Base-by-base conservation (phyloP, 1,140 invertebrate species). In the Drosophila nebulosa region DNA sequence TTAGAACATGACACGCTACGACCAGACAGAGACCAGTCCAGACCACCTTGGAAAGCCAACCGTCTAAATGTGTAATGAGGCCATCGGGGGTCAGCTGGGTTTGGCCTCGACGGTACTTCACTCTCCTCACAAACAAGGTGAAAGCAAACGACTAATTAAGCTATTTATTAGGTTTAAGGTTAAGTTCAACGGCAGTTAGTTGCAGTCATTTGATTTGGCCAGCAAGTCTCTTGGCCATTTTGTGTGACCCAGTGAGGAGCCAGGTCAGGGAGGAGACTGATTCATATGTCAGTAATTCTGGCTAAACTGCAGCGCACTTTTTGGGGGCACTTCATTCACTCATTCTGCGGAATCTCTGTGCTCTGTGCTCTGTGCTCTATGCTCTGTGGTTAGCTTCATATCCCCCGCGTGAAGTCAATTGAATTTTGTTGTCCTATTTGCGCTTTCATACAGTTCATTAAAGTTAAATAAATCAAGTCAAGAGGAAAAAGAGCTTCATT, bases 111-210 rank as follows among this genome's bases (percentile, higher is more conserved):
- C 5, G 16, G 16, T 5, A 6, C 36, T 74, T 55, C 55, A 36
- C 18, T 32, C 26, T 61, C 50, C 51, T 60, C 56, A 21, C 61
- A 55, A 35, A 53, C 70, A 74, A 74, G 71, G 73, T 76, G 74
- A 70, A 70, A 56, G 32, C 73, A 55, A 27, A 39, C 30, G 66
- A 76, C 74, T 76, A 76, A 76, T 76, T 76, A 76, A 76, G 74
- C 74, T 76, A 76, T 76, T 76, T 76, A 76, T 76, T 77, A 76
- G 74, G 73, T 77, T 77, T 76, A 66, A 76, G 74, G 74, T 76
- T 60, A 64, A 77, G 74, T 76, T 76, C 74, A 76, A 76, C 60
- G 58, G 50, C 74, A 76, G 74, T 76, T 75, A 69, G 72, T 69
- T 74, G 72, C 71, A 76, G 65, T 75, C 64, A 57, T 75, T 69